These are phyloP conservation scores for Drosophila antonietae DNA, from an alignment of 2,888 invertebrate genomes.

Conservation along the genomic window DNA sequence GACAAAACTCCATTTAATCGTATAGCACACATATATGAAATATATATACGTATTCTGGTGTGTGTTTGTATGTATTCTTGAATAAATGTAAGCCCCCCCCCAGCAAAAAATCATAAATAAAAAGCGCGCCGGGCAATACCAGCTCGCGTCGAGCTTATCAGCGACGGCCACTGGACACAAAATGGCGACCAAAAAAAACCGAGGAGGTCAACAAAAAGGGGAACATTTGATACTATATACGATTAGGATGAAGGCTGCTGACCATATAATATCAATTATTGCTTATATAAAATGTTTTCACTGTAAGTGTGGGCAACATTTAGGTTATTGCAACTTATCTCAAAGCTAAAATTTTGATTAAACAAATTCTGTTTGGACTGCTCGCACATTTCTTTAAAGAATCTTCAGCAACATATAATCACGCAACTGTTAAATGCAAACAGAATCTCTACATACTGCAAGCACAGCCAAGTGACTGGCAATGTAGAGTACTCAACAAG, in stretches of 20 bases:
- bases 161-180: constrained; percentile 58
- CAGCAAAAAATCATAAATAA: constrained; percentile 73
- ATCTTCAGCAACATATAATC: too few relatives aligned
- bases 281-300: too few relatives aligned
- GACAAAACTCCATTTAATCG: constrained; percentile 35
- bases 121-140: constrained; percentile 47
- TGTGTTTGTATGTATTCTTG: not conserved
- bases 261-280: too few relatives aligned
- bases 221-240: not conserved
- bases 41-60: not conserved
- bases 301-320: too few relatives aligned
- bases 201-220: not conserved
- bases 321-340: too few relatives aligned
- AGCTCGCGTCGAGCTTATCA: constrained; percentile 54
- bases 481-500: not conserved
- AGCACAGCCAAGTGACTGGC: not conserved
- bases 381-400: too few relatives aligned
- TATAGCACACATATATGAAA: constrained; percentile 26
- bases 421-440: not conserved
- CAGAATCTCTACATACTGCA: not conserved
- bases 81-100: constrained; percentile 8
- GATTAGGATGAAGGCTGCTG: too few relatives aligned
- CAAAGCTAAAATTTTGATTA: too few relatives aligned
- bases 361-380: too few relatives aligned
- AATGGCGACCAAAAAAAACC: constrained; percentile 29